Evolutionary conservation across 23 tunicate genomes (phyloP).

Genomic region (Styela plicata): DNA sequence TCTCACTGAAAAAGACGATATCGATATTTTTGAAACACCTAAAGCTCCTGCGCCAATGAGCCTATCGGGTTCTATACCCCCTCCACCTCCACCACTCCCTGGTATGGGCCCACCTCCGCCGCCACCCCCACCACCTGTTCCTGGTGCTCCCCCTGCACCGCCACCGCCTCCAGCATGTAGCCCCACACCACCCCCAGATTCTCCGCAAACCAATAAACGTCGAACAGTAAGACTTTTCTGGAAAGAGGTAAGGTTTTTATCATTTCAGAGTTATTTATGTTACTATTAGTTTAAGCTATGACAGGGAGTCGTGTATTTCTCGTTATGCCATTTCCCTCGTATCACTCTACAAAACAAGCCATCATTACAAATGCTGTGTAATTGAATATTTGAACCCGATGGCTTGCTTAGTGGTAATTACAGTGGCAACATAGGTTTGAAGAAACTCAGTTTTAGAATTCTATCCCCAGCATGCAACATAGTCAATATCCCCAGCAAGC

Average conservation of each 20-base stretch:
- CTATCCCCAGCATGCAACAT: too few relatives aligned
- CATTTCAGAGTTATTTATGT: too few relatives aligned
- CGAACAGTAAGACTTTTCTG: constrained; percentile 93
- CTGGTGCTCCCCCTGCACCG: constrained; percentile 53
- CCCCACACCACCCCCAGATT: constrained; percentile 31
- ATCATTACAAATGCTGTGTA: too few relatives aligned
- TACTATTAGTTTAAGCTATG: too few relatives aligned
- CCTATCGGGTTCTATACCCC: constrained; percentile 25
- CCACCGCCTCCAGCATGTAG: constrained; percentile 49
- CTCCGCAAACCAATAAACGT: constrained; percentile 39
- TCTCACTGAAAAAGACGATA: constrained; percentile 54
- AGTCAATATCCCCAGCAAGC: too few relatives aligned
- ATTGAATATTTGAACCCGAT: too few relatives aligned
- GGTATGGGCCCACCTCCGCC: constrained; percentile 60
- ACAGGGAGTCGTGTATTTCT: too few relatives aligned
- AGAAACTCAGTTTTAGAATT: too few relatives aligned
- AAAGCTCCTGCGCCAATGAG: constrained; percentile 16
- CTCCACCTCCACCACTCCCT: constrained; percentile 52
- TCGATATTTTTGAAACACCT: constrained; percentile 32
- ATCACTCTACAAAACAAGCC: too few relatives aligned
- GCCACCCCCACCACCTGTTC: constrained; percentile 39
- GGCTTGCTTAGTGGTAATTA: too few relatives aligned
- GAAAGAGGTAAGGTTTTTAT: constrained; percentile 63
- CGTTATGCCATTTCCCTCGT: too few relatives aligned
- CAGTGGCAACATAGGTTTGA: too few relatives aligned